phyloP scores from a whole-genome alignment of 2,888 invertebrate genomes.

The Leucoma salicis region DNA sequence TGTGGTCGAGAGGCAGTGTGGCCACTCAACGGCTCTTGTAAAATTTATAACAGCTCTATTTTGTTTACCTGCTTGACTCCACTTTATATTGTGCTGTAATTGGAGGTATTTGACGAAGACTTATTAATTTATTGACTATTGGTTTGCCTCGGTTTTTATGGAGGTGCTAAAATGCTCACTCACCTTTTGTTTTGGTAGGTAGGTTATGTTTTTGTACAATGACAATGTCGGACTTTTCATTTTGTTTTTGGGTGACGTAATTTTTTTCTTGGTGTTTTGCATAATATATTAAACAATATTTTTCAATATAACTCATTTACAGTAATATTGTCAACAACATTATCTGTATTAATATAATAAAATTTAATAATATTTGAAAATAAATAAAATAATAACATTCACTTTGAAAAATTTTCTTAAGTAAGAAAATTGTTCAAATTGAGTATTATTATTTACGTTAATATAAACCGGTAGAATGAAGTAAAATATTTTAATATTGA shows the following conservation, averaged over 20 bases:
- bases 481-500: too few relatives aligned
- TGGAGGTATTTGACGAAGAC: constrained; percentile 78
- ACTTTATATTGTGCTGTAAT: constrained; percentile 74
- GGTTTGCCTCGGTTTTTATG: constrained; percentile 73
- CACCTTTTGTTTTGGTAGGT: constrained; percentile 44
- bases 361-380: too few relatives aligned
- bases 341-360: too few relatives aligned
- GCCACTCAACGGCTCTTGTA: constrained; percentile 68
- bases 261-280: constrained; percentile 13
- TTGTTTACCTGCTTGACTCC: constrained; percentile 78
- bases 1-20: constrained; percentile 65
- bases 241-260: constrained; percentile 25
- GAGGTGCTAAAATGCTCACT: constrained; percentile 73
- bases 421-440: too few relatives aligned
- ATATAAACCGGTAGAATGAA: too few relatives aligned
- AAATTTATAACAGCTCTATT: constrained; percentile 82
- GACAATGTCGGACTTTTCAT: constrained; percentile 21
- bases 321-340: not conserved
- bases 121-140: constrained; percentile 79
- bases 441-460: too few relatives aligned
- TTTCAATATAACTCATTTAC: not conserved
- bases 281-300: not conserved
- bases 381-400: too few relatives aligned
- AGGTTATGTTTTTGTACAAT: constrained; percentile 20
- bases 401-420: too few relatives aligned